Percentiles rank a stretch among this genome's conserved stretches.
These are phyloP conservation scores for Cancer borealis DNA, from an alignment of 2,888 invertebrate species.

Conservation along the genomic window DNA sequence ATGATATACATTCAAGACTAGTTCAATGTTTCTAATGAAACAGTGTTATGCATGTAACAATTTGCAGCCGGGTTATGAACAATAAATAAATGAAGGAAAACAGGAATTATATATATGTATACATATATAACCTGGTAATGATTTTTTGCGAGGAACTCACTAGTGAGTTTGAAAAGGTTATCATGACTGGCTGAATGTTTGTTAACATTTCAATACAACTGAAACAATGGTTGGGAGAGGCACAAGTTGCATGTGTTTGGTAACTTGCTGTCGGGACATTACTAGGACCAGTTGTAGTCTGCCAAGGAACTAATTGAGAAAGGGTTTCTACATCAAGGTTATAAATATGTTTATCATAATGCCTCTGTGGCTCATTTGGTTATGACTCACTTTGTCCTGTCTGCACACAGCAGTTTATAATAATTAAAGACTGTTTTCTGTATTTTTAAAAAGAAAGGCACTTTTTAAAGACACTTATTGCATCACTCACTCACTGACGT, in stretches of 20 bases:
- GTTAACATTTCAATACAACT: background rate
- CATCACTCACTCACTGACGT: slow-evolving; percentile 3
- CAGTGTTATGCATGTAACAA: background rate
- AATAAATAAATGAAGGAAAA: background rate
- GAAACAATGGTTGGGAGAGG: background rate
- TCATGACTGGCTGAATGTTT: background rate
- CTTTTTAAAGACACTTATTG: background rate
- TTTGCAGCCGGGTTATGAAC: background rate
- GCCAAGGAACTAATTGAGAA: background rate
- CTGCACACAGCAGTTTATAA: background rate
- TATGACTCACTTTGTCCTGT: slow-evolving; percentile 3
- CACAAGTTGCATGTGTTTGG: slow-evolving; percentile 5
- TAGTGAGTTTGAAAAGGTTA: background rate
- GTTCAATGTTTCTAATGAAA: background rate
- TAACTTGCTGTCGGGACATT: background rate
- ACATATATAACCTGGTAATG: background rate
- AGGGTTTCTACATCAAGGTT: background rate
- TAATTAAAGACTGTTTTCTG: background rate
- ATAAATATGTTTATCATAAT: slow-evolving; percentile 43
- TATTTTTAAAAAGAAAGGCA: background rate
- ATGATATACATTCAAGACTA: background rate
- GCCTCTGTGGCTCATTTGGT: slow-evolving; percentile 45
- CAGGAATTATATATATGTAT: background rate
- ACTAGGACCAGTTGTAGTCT: background rate
- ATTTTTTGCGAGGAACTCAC: no score